phyloP scores from a whole-genome alignment of 2,888 invertebrate species.

The Xestia xanthographa region DNA sequence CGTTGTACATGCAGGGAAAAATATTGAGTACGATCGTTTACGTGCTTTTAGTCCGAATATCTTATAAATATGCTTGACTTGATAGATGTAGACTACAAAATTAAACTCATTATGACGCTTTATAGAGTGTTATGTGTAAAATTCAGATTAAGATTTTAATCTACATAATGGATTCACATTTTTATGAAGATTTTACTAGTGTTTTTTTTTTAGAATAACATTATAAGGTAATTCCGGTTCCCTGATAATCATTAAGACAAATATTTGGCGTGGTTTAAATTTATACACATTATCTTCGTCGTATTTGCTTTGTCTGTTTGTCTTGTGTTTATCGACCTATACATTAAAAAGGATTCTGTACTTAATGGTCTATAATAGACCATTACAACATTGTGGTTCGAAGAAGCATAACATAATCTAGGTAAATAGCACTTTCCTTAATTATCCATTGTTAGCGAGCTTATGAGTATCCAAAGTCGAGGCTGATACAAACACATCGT shows the following conservation, averaged over 20 bases:
- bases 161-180: conserved; percentile 5
- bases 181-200: background rate
- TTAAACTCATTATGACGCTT: background rate
- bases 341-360: conserved; percentile 12
- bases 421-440: conserved; percentile 11
- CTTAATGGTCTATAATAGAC: conserved; percentile 9
- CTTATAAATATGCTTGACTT: background rate
- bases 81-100: background rate
- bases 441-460: conserved; percentile 29
- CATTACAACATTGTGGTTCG: conserved; percentile 4
- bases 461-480: background rate
- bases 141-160: conserved; percentile 20
- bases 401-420: conserved; percentile 18
- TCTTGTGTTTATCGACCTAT: conserved; percentile 3
- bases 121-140: background rate
- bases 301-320: conserved; percentile 24
- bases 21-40: background rate
- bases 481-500: background rate
- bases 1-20: background rate
- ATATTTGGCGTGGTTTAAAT: conserved; percentile 32
- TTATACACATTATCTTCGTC: conserved; percentile 27
- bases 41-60: background rate
- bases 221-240: conserved; percentile 16
- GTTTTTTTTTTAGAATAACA: conserved; percentile 14
- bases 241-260: conserved; percentile 32